Conservation (phyloP, 2,888 invertebrate genomes). For the Scaptomyza caliginosa region DNA sequence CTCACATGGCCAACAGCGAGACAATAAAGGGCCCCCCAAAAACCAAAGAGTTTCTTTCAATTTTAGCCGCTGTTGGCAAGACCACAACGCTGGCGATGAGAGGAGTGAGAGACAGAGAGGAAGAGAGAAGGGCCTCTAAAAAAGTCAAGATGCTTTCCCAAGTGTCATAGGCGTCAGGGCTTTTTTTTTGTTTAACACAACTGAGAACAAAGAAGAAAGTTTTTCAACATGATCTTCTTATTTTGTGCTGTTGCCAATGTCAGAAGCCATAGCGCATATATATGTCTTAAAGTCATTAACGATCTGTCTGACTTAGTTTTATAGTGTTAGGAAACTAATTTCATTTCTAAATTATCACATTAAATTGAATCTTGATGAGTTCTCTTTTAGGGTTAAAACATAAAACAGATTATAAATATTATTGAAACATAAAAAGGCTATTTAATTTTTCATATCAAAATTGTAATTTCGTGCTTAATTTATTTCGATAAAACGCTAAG, state of each 20-base stretch:
- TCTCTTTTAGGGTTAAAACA: too few species aligned
- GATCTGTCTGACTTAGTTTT: neutral
- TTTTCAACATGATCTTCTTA: neutral
- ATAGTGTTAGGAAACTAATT: too few species aligned
- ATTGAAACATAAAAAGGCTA: constrained; percentile 2
- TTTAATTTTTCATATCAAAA: neutral
- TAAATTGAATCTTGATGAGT: too few species aligned
- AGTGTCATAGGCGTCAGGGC: constrained; percentile 65
- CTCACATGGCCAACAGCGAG: constrained; percentile 28
- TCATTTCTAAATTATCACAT: too few species aligned
- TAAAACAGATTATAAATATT: too few species aligned
- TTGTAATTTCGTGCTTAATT: constrained; percentile 4
- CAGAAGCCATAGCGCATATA: too few species aligned
- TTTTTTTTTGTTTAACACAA: constrained; percentile 53
- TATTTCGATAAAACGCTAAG: constrained; percentile 42
- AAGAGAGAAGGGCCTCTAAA: constrained; percentile 5
- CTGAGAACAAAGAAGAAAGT: constrained; percentile 14
- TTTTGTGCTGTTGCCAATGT: constrained; percentile 9
- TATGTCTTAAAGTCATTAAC: too few species aligned
- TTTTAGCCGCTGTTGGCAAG: constrained; percentile 37
- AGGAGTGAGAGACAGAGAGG: constrained; percentile 7
- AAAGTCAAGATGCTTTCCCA: constrained; percentile 53
- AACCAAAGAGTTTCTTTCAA: constrained; percentile 41
- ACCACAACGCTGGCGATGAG: constrained; percentile 14
- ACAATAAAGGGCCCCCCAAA: constrained; percentile 46